Evolutionary conservation across 2,797 vertebrate genomes (phyloP), one percentile per base, ranked within the genome.

Genomic region (Todus mexicanus): DNA sequence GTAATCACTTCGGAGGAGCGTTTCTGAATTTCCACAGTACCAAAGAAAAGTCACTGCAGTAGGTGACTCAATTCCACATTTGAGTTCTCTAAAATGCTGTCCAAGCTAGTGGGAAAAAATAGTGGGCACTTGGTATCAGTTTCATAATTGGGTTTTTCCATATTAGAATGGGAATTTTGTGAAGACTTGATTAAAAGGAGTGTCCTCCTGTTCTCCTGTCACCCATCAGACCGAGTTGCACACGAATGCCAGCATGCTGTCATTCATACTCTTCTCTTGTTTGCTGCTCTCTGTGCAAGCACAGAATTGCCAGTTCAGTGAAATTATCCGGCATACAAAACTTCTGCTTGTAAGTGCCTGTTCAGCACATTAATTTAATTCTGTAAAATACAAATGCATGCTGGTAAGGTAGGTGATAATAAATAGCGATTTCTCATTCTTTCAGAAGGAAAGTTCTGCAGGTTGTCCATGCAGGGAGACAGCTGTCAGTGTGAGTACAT

Each of bases 61-160:
- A 95, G 92, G 95, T 97, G 97, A 97, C 94, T 97, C 97, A 98
- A 87, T 97, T 94, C 74, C 92, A 94, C 54, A 2, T 93, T 84
- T 95, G 93, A 84, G 71, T 96, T 87, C 43, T 84, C 86, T 94
- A 93, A 96, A 94, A 96, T 78, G 81, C 90, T 81, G 64, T 96
- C 95, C 93, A 88, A 95, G 94, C 25, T 90, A 96, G 96, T 76
- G 87, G 80, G 97, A 93, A 97, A 97, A 96, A 95, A 87, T 40
- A 96, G 97, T 97, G 96, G 96, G 97, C 90, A 94, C 80, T 59
- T 80, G 84, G 94, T 98, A 97, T 98, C 96, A 84, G 66, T 97
- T 97, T 97, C 94, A 96, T 97, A 95, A 89, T n/a, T 84, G 97
- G 97, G 97, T 92, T 98, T 97, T 97, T 93, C 97, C 97, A 76